These are phyloP conservation scores for Trichosurus vulpecula DNA, from an alignment of 2,797 vertebrate species.

Conservation along the genomic window DNA sequence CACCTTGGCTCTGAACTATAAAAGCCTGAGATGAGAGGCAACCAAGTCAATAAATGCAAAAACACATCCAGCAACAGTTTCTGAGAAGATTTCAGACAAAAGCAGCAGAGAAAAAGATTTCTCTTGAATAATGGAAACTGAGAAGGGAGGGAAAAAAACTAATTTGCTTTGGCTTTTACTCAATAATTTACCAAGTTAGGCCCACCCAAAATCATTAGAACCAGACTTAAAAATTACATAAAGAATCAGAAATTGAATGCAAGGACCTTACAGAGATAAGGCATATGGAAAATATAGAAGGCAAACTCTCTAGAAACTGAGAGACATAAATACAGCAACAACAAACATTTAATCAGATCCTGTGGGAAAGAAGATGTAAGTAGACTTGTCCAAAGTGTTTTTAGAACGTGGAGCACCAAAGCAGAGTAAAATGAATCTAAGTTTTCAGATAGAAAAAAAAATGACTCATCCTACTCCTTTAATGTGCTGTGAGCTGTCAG, in stretches of 20 bases:
- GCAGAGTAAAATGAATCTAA: slow-evolving; percentile 52
- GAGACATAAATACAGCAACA: not conserved
- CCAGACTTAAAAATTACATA: slow-evolving; percentile 1
- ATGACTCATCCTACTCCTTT: slow-evolving; percentile 20
- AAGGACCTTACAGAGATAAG: slow-evolving; percentile 26
- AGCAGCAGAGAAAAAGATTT: not conserved
- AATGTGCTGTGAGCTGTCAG: slow-evolving; percentile 50
- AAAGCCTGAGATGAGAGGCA: slow-evolving; percentile 20
- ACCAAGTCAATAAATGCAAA: not conserved
- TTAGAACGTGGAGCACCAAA: slow-evolving; percentile 34
- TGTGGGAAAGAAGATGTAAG: slow-evolving; percentile 20
- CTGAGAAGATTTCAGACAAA: not conserved
- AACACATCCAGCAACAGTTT: slow-evolving; percentile 11
- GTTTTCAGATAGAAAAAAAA: slow-evolving; percentile 56
- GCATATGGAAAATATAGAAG: not conserved
- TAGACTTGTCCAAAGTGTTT: slow-evolving; percentile 23
- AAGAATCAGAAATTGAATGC: slow-evolving; percentile 13
- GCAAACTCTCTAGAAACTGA: slow-evolving; percentile 18
- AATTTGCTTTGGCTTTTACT: slow-evolving; percentile 27
- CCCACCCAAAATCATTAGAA: not conserved
- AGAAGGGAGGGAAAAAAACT: slow-evolving; percentile 22
- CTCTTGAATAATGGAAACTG: slow-evolving; percentile 29
- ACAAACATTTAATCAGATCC: not conserved
- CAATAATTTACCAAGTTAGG: slow-evolving; percentile 13
- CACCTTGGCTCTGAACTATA: slow-evolving; percentile 37